Evolutionary conservation across 2,888 invertebrate genomes (phyloP).

Genomic region (Gymnocheta viridis): DNA sequence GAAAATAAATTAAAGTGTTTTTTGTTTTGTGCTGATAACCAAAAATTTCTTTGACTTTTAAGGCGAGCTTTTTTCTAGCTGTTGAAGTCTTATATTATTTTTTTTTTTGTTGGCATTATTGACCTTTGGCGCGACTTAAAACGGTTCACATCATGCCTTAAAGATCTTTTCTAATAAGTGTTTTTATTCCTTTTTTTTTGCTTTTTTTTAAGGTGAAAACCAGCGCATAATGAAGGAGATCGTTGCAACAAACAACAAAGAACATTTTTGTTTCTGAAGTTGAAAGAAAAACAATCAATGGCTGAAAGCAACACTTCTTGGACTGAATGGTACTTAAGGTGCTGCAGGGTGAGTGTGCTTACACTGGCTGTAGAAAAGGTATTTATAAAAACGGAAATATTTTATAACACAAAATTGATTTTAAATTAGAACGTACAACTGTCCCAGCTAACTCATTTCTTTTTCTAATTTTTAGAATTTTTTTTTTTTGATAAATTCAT

Average conservation of each 20-base stretch:
- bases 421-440: too few relatives aligned
- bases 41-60: constrained; percentile 33
- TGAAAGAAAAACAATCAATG: constrained; percentile 12
- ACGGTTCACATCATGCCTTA: constrained; percentile 68
- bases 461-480: too few relatives aligned
- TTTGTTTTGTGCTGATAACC: constrained; percentile 1
- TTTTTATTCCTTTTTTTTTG: not conserved
- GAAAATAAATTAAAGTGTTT: constrained; percentile 59
- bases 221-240: constrained; percentile 50
- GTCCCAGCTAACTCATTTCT: too few relatives aligned
- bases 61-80: not conserved
- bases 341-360: not conserved
- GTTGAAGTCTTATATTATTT: not conserved
- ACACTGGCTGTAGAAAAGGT: not conserved
- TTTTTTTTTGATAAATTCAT: too few relatives aligned
- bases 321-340: constrained; percentile 18
- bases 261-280: constrained; percentile 34
- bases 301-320: constrained; percentile 15
- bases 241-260: constrained; percentile 39
- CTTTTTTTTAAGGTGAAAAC: constrained; percentile 32
- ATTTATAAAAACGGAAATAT: not conserved
- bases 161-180: constrained; percentile 40
- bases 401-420: too few relatives aligned
- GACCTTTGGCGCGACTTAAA: constrained; percentile 70
- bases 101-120: constrained; percentile 61